Evolutionary conservation across 2,113 vertebrate species (phyloP), one percentile per base, ranked within the genome.

Genomic region (Indicator maculatus): DNA sequence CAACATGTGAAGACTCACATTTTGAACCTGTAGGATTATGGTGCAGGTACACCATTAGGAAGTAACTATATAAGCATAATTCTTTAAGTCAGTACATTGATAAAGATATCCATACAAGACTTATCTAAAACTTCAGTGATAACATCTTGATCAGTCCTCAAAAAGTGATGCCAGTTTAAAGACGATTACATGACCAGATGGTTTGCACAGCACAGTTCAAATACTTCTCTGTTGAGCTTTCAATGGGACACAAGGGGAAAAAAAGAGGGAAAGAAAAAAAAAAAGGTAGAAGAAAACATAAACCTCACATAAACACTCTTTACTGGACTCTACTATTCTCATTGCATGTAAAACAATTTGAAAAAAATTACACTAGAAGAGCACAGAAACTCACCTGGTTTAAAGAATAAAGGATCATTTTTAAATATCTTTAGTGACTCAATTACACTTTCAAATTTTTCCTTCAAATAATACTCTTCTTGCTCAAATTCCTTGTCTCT

Each of bases 381-480:
- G 18, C 11, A 27, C 15, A 84, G 93, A 93, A 60, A 98, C 98
- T 97, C 98, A 99, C 99, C 99, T 86, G 99, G 99, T 97, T 98
- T 98, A 97, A 99, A 99, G 95, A 99, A 98, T 45, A 99, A 98
- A 39, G 99, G 98, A 90, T 99, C 99, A 28, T 99, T 98, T 98
- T 99, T 99, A 97, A 99, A 99, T 83, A 99, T 98, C 89, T 98
- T 98, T 94, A 99, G 96, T 20, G 99, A 98, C 38, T 99, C 98
- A 56, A 97, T 98, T 85, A 99, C 98, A 55, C 95, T 98, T 89
- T 99, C 98, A 98, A 98, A 99, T 85, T 98, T 98, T 82, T 99
- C 98, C 96, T 98, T 99, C 93, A 99, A 97, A 93, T 99, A 99
- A 95, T 99, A 99, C 78, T 99, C 99, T 10, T 99, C 98, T 13